A percentile compares a stretch with the other conserved stretches of the same genome.
phyloP scores from a whole-genome alignment of 2,113 vertebrate genomes.

The Callocephalon fimbriatum region DNA sequence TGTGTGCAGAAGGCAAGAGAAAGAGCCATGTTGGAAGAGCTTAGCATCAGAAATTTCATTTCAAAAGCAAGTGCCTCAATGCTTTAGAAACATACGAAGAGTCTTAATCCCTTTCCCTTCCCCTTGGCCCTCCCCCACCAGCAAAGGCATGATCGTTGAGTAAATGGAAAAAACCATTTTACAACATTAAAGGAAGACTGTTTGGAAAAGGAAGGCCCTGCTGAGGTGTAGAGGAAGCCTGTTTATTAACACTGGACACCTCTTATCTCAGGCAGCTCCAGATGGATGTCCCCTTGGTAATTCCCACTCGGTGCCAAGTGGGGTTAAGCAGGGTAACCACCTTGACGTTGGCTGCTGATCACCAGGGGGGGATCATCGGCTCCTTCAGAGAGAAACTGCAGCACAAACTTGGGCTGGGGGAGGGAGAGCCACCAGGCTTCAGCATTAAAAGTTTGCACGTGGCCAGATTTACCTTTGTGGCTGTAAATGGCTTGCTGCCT shows the following conservation, averaged over 20 bases:
- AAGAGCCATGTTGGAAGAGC: slow-evolving; percentile 62
- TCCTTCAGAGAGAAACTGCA: slow-evolving; percentile 59
- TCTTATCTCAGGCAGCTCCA: slow-evolving; percentile 92
- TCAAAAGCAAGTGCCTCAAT: slow-evolving; percentile 83
- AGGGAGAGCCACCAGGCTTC: slow-evolving; percentile 16
- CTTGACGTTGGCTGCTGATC: slow-evolving; percentile 76
- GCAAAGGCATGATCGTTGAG: slow-evolving; percentile 84
- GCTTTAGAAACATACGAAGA: slow-evolving; percentile 53
- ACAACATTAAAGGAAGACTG: slow-evolving; percentile 92
- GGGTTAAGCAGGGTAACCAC: slow-evolving; percentile 79
- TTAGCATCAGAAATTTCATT: slow-evolving; percentile 69
- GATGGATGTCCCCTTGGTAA: slow-evolving; percentile 82
- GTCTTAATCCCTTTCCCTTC: background rate
- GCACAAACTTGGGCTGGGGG: background rate
- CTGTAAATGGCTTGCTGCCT: slow-evolving; percentile 65
- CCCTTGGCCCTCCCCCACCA: slow-evolving; percentile 64
- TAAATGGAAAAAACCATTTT: slow-evolving; percentile 92
- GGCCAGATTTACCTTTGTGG: slow-evolving; percentile 57
- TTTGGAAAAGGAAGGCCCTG: slow-evolving; percentile 96
- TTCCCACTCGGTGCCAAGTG: slow-evolving; percentile 77
- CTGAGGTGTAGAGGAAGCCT: slow-evolving; percentile 93
- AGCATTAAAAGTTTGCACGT: slow-evolving; percentile 40
- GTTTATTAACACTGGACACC: slow-evolving; percentile 91
- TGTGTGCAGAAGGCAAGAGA: slow-evolving; percentile 58
- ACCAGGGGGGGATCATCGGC: slow-evolving; percentile 24